A percentile compares a stretch with the other conserved stretches of the same genome.
Conservation (phyloP, 1,140 invertebrate genomes). For the Radopholus similis region DNA sequence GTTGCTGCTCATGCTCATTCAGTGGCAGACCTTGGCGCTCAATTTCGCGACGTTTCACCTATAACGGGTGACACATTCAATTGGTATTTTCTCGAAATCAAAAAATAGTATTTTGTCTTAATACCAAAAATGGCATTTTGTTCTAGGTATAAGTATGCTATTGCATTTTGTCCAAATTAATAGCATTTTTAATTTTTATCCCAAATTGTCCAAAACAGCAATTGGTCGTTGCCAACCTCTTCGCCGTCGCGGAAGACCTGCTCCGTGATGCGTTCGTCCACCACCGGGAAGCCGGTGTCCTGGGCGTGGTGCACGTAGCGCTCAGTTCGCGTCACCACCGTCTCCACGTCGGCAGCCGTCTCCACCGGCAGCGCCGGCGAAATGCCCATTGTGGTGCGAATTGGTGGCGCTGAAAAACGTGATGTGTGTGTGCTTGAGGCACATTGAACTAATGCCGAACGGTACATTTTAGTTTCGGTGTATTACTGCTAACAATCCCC, state of each 20-base stretch:
- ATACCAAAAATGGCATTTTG: not conserved
- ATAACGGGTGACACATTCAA: not conserved
- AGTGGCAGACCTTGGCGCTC: conserved; percentile 41
- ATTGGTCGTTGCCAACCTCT: not conserved
- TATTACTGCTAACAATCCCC: no score
- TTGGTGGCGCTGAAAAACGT: conserved; percentile 10
- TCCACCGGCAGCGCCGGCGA: not conserved
- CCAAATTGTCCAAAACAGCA: no score
- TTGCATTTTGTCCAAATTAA: no score
- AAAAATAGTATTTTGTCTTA: not conserved
- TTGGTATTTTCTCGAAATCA: not conserved
- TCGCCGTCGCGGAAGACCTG: conserved; percentile 50
- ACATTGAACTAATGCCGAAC: no score
- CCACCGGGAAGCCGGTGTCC: conserved; percentile 40
- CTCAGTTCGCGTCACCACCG: conserved; percentile 44
- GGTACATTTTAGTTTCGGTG: no score
- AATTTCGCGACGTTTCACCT: conserved; percentile 41
- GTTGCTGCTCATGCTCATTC: conserved; percentile 50
- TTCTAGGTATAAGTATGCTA: no score
- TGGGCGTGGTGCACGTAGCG: conserved; percentile 40
- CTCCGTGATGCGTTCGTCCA: conserved; percentile 52
- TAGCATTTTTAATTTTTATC: no score
- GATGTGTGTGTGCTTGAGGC: no score
- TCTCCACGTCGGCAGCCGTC: conserved; percentile 14
- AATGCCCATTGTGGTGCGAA: not conserved